Percentiles rank a stretch among this genome's conserved stretches.
Conservation (phyloP, 1,140 invertebrate genomes). For the Zaprionus lachaisei region DNA sequence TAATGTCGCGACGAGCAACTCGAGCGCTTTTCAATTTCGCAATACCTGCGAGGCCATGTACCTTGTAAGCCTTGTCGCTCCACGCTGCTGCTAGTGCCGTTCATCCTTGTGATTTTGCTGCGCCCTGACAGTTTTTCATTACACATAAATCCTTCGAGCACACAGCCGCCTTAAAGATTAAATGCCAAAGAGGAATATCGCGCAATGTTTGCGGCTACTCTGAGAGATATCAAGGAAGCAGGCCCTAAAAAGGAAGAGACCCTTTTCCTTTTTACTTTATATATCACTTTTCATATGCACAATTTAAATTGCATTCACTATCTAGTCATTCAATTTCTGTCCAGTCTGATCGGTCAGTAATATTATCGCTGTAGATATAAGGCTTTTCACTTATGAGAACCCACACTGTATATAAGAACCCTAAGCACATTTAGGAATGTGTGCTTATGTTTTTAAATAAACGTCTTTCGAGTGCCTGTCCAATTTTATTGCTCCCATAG, state of each 20-base stretch:
- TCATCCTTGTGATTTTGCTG: slow-evolving; percentile 1
- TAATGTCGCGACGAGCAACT: slow-evolving; percentile 61
- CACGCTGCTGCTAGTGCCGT: slow-evolving; percentile 1
- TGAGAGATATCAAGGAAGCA: not conserved
- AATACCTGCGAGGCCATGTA: slow-evolving; percentile 66
- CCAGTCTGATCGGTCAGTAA: no score
- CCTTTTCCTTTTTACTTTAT: no score
- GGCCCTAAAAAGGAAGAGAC: no score
- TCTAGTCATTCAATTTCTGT: no score
- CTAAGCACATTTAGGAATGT: no score
- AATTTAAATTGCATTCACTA: no score
- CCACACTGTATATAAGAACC: no score
- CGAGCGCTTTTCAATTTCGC: slow-evolving; percentile 73
- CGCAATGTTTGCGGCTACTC: slow-evolving; percentile 1
- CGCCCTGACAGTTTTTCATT: slow-evolving; percentile 76
- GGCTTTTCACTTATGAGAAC: no score
- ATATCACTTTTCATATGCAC: no score
- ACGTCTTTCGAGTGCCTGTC: not conserved
- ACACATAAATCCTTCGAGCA: slow-evolving; percentile 80
- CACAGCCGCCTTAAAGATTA: slow-evolving; percentile 59
- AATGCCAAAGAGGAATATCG: slow-evolving; percentile 32
- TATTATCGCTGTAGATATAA: no score
- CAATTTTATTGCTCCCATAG: not conserved
- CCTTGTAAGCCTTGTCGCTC: slow-evolving; percentile 17
- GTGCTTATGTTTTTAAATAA: not conserved